Percentiles rank a stretch among this genome's conserved stretches.
phyloP scores from a whole-genome alignment of 35 echinoderm and acorn worm genomes.

The Ophiothrix spiculata region DNA sequence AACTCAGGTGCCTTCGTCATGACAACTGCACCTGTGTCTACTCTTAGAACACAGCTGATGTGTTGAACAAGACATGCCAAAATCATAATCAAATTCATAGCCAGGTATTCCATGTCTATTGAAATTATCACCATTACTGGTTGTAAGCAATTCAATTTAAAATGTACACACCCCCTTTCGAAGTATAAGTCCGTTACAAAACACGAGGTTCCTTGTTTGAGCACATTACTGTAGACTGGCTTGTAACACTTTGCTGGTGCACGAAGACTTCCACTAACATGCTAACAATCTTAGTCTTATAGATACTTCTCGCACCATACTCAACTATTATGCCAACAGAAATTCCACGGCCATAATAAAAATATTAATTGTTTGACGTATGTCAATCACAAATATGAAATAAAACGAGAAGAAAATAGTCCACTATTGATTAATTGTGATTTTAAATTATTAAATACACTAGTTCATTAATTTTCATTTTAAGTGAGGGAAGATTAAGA shows the following conservation, averaged over 20 bases:
- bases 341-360: background rate
- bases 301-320: constrained; percentile 5
- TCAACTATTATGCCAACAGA: background rate
- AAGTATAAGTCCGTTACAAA: too few species aligned
- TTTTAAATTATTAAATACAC: too few species aligned
- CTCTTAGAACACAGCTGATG: background rate
- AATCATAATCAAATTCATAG: background rate
- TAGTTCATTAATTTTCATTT: background rate
- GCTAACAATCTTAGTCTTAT: background rate
- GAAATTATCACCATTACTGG: background rate
- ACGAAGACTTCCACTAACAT: background rate
- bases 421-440: too few species aligned
- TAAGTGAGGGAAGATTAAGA: background rate
- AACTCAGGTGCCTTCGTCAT: background rate
- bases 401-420: too few species aligned
- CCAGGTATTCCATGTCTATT: background rate
- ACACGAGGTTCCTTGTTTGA: too few species aligned
- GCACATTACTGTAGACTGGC: too few species aligned
- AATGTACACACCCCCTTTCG: too few species aligned
- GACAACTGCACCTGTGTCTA: background rate
- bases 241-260: too few species aligned
- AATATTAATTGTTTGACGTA: constrained; percentile 1
- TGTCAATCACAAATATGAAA: background rate
- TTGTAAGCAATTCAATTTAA: too few species aligned
- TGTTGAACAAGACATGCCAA: background rate